Conservation (phyloP, 2,797 vertebrate species). For the Peromyscus eremicus region DNA sequence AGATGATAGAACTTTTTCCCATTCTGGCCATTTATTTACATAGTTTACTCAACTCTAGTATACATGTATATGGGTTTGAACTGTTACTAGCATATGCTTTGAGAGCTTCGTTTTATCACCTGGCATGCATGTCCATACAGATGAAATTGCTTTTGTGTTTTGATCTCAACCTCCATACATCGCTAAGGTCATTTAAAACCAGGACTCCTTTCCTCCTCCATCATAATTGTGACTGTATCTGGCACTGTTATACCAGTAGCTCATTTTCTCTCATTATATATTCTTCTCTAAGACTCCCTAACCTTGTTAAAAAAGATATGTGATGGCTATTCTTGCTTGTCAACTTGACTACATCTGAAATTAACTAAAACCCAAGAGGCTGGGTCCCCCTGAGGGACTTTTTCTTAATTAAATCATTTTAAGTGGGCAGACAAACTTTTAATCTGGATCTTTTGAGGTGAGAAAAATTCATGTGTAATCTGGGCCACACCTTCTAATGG, state of each 20-base stretch:
- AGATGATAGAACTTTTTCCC: not conserved
- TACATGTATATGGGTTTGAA: not conserved
- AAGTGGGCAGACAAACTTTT: not conserved
- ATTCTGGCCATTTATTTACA: not conserved
- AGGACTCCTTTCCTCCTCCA: not conserved
- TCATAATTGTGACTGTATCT: not conserved
- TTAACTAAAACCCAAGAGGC: not conserved
- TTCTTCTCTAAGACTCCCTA: not conserved
- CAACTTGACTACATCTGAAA: not conserved
- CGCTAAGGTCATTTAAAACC: not conserved
- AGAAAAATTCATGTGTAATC: not conserved
- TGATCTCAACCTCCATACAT: not conserved
- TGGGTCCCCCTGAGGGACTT: not conserved
- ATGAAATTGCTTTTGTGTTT: not conserved
- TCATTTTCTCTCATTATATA: not conserved
- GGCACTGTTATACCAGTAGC: not conserved
- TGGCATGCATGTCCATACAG: not conserved
- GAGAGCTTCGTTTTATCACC: not conserved
- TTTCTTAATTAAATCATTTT: not conserved
- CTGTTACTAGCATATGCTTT: not conserved
- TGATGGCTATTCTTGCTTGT: not conserved
- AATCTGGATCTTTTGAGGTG: not conserved
- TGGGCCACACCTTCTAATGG: not conserved
- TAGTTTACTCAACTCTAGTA: not conserved
- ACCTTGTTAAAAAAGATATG: not conserved